Percentiles rank a stretch among this genome's conserved stretches.
phyloP scores from a whole-genome alignment of 2,797 vertebrate species.

The Silurus aristotelis region DNA sequence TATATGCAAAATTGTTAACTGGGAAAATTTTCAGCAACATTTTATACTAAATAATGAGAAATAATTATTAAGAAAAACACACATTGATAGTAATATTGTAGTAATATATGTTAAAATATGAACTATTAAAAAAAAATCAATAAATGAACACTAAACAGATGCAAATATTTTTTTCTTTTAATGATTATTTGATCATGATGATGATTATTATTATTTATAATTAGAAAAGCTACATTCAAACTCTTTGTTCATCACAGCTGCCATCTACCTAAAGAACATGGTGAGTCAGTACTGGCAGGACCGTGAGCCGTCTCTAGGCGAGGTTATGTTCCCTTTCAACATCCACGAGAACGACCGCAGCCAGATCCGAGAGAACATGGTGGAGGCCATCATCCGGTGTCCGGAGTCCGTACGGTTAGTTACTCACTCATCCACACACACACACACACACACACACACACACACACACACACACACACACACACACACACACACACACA shows the following conservation, averaged over 20 bases:
- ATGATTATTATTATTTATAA: background rate
- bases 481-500: background rate
- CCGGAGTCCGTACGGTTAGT: constrained; percentile 91
- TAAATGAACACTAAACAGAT: background rate
- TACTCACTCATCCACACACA: background rate
- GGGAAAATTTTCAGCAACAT: no score
- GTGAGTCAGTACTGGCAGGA: constrained; percentile 98
- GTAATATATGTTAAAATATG: no score
- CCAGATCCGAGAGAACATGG: constrained; percentile 94
- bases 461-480: background rate
- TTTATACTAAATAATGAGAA: background rate
- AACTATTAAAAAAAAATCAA: no score
- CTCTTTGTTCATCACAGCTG: constrained; percentile 73
- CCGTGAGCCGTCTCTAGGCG: constrained; percentile 86
- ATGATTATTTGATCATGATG: background rate
- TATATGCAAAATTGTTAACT: no score
- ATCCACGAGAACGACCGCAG: constrained; percentile 97
- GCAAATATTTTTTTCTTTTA: background rate
- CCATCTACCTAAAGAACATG: constrained; percentile 99
- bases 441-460: background rate
- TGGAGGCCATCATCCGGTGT: constrained; percentile 93
- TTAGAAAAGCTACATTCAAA: background rate
- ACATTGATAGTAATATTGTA: no score
- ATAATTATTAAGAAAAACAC: background rate
- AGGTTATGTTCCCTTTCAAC: constrained; percentile 92